Evolutionary conservation across 1,140 invertebrate species (phyloP), one percentile per base, ranked within the genome.

Genomic region (Thaumatotibia leucotreta): DNA sequence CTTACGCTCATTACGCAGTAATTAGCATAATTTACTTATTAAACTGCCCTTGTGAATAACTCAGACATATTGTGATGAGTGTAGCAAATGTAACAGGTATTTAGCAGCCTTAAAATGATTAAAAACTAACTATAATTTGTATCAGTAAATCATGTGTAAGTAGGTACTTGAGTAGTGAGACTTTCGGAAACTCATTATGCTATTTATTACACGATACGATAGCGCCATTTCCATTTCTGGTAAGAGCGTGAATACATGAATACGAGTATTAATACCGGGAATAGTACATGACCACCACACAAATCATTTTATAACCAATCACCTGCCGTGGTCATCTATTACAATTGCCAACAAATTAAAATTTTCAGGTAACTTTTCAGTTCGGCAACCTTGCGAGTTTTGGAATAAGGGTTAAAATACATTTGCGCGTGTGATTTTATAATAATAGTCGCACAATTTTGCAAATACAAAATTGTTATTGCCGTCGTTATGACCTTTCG

Each of bases 221-320:
- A 27, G n/a, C 24, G 52, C 27, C 52, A 27, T 58, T 27, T 29
- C 52, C 52, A 27, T 58, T 58, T 58, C 52, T 58, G 52, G 52
- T 58, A 58, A 31, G 27, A 31, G 52, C 52, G 52, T 14, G 52
- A 58, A 58, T 31, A 27, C 14, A 58, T 58, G 23, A 58, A 58
- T 58, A 58, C 52, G 6, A 58, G 39, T 45, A 45, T 45, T 45
- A 45, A 45, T 45, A 45, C 52, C 52, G 52, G 24, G 52, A 58
- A 58, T 24, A 45, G 39, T 45, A 8, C 52, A 31, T 29, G 52
- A 58, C 52, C 27, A 58, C 52, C 23, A 58, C 52, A 58, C 52
- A 58, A 58, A 58, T 58, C 52, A 58, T 58, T 58, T 58, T 58
- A 58, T 58, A 29, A 29, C 52, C 52, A 58, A 58, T 58, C 52